Evolutionary conservation across 1,140 invertebrate genomes (phyloP).

Genomic region (Vanessa tameamea): DNA sequence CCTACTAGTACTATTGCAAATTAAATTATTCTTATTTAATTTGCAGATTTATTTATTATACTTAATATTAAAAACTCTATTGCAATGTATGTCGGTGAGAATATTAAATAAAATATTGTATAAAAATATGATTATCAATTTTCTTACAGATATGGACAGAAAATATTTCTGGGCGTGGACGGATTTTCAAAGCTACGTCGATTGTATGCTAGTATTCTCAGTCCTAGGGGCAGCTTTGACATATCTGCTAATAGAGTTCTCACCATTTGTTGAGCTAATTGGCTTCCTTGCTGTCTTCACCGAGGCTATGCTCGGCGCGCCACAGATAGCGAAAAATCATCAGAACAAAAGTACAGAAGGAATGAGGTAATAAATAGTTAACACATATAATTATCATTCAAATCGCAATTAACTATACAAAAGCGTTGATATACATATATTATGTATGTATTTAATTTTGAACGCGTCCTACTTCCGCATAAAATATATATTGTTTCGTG

Average conservation of each 20-base stretch:
- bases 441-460: not conserved
- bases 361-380: conserved; percentile 89
- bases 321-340: conserved; percentile 95
- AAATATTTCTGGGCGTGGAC: conserved; percentile 99
- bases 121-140: conserved; percentile 3
- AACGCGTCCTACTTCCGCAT: not conserved
- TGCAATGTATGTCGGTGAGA: too few species aligned
- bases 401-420: not conserved
- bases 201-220: conserved; percentile 94
- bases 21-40: not conserved
- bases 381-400: not conserved
- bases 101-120: too few species aligned
- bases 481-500: not conserved
- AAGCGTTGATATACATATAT: not conserved
- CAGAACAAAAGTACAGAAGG: conserved; percentile 95
- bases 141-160: conserved; percentile 90
- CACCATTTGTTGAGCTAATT: conserved; percentile 92
- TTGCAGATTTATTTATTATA: not conserved
- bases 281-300: conserved; percentile 97
- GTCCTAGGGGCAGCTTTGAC: conserved; percentile 91
- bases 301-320: conserved; percentile 97
- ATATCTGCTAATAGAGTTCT: conserved; percentile 91
- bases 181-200: conserved; percentile 97
- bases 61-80: too few species aligned
- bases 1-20: not conserved